phyloP scores from a whole-genome alignment of 2,113 vertebrate genomes.

The Mixornis gularis region DNA sequence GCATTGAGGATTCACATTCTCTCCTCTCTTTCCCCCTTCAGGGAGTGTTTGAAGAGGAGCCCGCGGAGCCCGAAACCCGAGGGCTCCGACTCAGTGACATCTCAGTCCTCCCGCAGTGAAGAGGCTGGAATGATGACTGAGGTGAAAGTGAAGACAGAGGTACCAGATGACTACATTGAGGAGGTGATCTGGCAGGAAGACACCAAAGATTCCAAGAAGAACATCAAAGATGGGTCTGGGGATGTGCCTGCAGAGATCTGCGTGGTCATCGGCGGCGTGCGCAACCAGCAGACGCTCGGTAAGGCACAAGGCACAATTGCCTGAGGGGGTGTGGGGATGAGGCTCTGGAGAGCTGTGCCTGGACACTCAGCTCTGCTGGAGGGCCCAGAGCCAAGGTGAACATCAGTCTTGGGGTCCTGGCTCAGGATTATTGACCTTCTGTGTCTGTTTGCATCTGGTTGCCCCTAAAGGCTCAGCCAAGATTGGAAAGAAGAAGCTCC shows the following conservation, averaged over 20 bases:
- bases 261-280: slow-evolving; percentile 89
- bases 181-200: slow-evolving; percentile 79
- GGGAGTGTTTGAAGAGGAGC: slow-evolving; percentile 75
- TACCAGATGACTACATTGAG: slow-evolving; percentile 74
- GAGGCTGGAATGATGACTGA: slow-evolving; percentile 77
- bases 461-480: neutral
- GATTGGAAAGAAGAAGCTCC: neutral
- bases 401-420: neutral
- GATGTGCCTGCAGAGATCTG: slow-evolving; percentile 92
- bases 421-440: neutral
- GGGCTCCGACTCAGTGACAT: slow-evolving; percentile 57
- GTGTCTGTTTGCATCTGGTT: neutral
- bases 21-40: slow-evolving; percentile 23
- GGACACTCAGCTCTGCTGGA: neutral
- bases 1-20: neutral
- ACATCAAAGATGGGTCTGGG: slow-evolving; percentile 74
- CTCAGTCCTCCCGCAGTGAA: slow-evolving; percentile 67
- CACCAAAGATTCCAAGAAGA: slow-evolving; percentile 79
- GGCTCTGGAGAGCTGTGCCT: neutral
- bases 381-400: neutral
- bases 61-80: slow-evolving; percentile 65
- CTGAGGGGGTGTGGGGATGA: rapidly evolving
- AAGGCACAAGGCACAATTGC: neutral
- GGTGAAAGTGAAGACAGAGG: slow-evolving; percentile 82
- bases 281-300: slow-evolving; percentile 91